Base-by-base conservation (phyloP, 2,113 vertebrate genomes). In the Nothoprocta pentlandii region DNA sequence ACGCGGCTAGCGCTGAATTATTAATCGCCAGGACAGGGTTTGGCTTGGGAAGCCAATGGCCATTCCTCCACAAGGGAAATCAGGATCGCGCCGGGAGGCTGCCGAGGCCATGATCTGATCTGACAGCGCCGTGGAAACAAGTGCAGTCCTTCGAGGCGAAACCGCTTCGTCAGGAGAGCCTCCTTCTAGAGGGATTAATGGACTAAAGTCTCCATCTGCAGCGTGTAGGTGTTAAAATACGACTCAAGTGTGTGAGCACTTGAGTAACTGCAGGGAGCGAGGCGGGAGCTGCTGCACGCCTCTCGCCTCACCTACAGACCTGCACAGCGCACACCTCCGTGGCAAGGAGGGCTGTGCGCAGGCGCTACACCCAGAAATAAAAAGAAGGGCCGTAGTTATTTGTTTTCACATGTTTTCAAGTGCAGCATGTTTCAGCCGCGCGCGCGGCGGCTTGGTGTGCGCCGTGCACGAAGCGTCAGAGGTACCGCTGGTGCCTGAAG, bases 11-110 rank as follows among this genome's bases (percentile, higher is more conserved):
- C 81, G 51, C n/a, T 92, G 81, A 90, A 94, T 91, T 95, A 94
- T 93, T 92, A 94, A 93, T 93, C 85, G 84, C 71, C 47, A 92
- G 63, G 71, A 58, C 9, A 30, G 92, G 9, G 9, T 78, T 95
- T 95, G 71, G 77, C 49, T 77, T 93, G 68, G 70, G 56, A 89
- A 95, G 84, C 79, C 16, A 41, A 59, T 85, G 68, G n/a, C 68
- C 42, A 44, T 58, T 71, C 67, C 85, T 80, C 44, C 69, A 67
- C 42, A 80, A 87, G 71, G 81, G 61, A 49, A 90, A 68, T 49
- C n/a, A 9, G 68, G 32, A 39, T 90, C 81, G 70, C 36, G 66
- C 62, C 80, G 23, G 20, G n/a, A 64, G 62, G 71, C 44, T 7
- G 1, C 75, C 59, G 10, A 71, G 44, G 53, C 56, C 56, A 95